Base-by-base conservation (phyloP, 2,113 vertebrate species). In the Nibea coibor region DNA sequence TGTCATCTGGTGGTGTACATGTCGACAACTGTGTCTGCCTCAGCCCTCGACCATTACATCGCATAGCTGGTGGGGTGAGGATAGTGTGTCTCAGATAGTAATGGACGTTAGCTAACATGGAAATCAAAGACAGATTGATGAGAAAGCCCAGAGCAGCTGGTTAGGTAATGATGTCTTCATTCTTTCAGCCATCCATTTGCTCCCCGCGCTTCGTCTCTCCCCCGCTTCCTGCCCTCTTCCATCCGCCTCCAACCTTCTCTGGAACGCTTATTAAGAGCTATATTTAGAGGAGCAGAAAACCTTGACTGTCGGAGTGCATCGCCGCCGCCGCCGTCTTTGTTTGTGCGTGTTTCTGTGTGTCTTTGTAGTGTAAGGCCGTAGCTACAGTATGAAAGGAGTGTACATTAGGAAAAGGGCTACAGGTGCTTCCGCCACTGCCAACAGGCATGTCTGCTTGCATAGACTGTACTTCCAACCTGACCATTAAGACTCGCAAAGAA, bases 201-300 rank as follows among this genome's bases (percentile, higher is more conserved):
- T 83, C 59, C 45, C 39, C 26, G 22, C 56, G 56, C 72, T 64
- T 26, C 50, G 8, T 35, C 63, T 42, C 75, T 51, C 73, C 12
- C 75, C 75, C 42, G 6, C 81, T 86, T 87, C 84, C 78, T 81
- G 70, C 76, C 70, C 75, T 84, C 68, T 39, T 79, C 66, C 86
- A 88, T 83, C 86, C 78, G 22, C 80, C 76, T 5, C 70, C 71
- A 80, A 35, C 85, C 79, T 65, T 70, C 54, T 88, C 79, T 69
- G 65, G 47, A 86, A 72, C 20, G 0, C 69, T 89, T 85, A 91
- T 88, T 88, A 86, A 72, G 59, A 48, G 82, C 88, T 90, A 92
- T 87, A 89, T 92, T 89, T 91, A 88, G 87, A 91, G 79, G 51
- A 81, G 59, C 26, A 75, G 77, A 75, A 82, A 81, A 78, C 79